These are phyloP conservation scores for Oedothorax gibbosus DNA, from an alignment of 1,140 invertebrate species.

Conservation along the genomic window DNA sequence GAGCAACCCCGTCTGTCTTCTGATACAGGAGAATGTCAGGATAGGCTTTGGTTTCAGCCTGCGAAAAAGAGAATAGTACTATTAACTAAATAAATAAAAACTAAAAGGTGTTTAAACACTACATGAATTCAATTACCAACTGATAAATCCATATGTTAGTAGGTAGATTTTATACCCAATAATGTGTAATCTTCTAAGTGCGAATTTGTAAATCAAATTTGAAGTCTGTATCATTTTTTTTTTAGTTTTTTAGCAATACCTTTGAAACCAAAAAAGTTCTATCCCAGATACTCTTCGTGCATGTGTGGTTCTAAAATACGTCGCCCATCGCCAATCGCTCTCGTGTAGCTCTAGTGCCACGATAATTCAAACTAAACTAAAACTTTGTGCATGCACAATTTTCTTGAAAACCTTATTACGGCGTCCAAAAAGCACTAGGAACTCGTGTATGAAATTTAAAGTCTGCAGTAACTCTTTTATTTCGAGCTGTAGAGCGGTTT, in stretches of 20 bases:
- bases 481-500: not conserved
- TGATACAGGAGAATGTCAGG: slow-evolving; percentile 79
- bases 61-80: slow-evolving; percentile 1
- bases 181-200: too few species aligned
- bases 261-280: not conserved
- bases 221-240: too few species aligned
- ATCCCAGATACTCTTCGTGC: too few species aligned
- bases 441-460: too few species aligned
- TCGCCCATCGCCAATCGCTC: too few species aligned
- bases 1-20: slow-evolving; percentile 77
- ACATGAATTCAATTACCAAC: too few species aligned
- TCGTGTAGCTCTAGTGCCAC: too few species aligned
- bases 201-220: too few species aligned
- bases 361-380: too few species aligned
- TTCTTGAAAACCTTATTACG: not conserved
- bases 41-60: slow-evolving; percentile 85
- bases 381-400: too few species aligned
- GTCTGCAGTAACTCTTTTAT: not conserved
- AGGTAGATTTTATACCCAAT: not conserved
- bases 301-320: too few species aligned
- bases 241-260: too few species aligned
- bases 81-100: not conserved
- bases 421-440: not conserved
- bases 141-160: not conserved
- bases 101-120: not conserved